These are phyloP conservation scores for Uloborus plumipes DNA, from an alignment of 2,888 invertebrate species.

Conservation along the genomic window DNA sequence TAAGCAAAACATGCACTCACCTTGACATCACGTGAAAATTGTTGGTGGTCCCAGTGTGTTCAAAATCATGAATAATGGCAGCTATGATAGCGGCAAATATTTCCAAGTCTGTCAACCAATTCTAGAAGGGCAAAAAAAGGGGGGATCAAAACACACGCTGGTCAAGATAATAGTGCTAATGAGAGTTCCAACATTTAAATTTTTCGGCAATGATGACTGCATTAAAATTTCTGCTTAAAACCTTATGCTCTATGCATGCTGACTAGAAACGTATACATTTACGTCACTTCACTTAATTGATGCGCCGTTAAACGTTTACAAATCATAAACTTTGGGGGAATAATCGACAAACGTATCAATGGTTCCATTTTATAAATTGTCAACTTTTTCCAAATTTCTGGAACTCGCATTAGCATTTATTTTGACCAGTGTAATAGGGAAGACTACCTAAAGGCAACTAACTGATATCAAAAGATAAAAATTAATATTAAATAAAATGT, in stretches of 20 bases:
- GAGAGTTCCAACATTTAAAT: slow-evolving; percentile 43
- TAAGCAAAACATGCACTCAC: slow-evolving; percentile 69
- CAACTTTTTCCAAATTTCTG: background rate
- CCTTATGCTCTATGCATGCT: slow-evolving; percentile 49
- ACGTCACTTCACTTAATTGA: too few relatives aligned
- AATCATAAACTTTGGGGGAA: too few relatives aligned
- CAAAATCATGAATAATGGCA: slow-evolving; percentile 93
- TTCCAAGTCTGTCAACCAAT: slow-evolving; percentile 93
- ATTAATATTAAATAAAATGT: too few relatives aligned
- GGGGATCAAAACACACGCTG: slow-evolving; percentile 30
- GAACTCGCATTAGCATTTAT: slow-evolving; percentile 38
- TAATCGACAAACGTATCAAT: too few relatives aligned
- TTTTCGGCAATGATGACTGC: background rate
- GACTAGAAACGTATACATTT: background rate
- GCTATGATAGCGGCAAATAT: slow-evolving; percentile 93
- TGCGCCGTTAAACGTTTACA: too few relatives aligned
- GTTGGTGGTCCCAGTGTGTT: slow-evolving; percentile 97
- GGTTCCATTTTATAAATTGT: background rate
- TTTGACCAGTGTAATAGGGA: slow-evolving; percentile 16
- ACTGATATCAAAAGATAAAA: too few relatives aligned
- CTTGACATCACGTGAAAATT: slow-evolving; percentile 97
- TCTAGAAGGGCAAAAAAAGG: slow-evolving; percentile 75
- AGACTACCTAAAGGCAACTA: too few relatives aligned
- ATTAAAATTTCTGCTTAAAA: slow-evolving; percentile 9
- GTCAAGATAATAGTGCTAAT: slow-evolving; percentile 29